Evolutionary conservation across 2,888 invertebrate species (phyloP), one percentile per base, ranked within the genome.

Genomic region (Zhuqinia jingwanae): DNA sequence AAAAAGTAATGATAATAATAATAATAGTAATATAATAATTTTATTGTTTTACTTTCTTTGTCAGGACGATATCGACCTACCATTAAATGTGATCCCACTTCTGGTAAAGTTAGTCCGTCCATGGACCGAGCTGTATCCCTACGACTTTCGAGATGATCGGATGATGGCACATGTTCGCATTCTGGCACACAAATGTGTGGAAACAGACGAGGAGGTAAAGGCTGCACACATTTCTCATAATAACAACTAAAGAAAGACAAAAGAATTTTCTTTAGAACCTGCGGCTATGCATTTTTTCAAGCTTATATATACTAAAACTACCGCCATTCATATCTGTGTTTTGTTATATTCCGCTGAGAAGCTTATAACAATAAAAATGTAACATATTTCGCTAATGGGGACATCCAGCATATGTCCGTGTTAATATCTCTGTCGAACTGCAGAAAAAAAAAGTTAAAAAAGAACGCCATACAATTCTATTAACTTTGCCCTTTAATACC

Each of bases 61-160:
- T 58, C 65, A 86, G 86, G 77, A 86, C 30, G 76, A 81, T 68
- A 65, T 86, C 63, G 86, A 86, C 86, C 81, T 86, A 42, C 86
- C 86, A 30, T 81, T 88, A 81, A 75, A 87, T 79, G 93, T 97
- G 92, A 96, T 97, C 76, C 95, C 96, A 90, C 93, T 97, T 78
- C 93, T 97, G 77, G 95, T 84, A 3, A 56, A 87, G 81, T 87
- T 88, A 70, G 77, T 88, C 68, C 83, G 95, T 77, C 97, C 98
- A 92, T 99, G 99, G 99, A 97, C 97, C 70, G 96, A 97, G 92
- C 96, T 97, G 92, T 98, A 99, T 93, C 98, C 99, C 0, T 98
- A 98, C 92, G 99, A 99, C 93, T 99, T 99, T 93, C 96, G 98
- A 92, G 98, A 98, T 93, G 98, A 98, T 92, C 94, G 97, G 85